phyloP scores from a whole-genome alignment of 2,888 invertebrate species.

The Pandemis heparana region DNA sequence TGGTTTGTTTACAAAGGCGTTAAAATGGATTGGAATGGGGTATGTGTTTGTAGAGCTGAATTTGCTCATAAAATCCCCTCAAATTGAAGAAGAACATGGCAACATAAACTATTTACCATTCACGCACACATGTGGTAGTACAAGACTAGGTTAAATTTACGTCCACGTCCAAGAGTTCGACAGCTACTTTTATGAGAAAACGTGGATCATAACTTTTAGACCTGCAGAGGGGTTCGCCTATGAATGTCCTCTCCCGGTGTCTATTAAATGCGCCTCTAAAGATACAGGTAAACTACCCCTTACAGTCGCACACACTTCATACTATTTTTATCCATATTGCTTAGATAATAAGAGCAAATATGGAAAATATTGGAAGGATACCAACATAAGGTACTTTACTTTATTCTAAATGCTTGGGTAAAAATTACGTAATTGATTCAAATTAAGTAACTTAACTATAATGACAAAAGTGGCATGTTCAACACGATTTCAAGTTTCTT shows the following conservation, averaged over 20 bases:
- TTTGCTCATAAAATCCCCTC: not conserved
- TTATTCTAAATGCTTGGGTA: no score
- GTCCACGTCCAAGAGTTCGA: not conserved
- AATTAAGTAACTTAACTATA: no score
- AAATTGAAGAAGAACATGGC: not conserved
- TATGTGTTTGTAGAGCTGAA: not conserved
- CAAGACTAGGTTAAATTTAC: not conserved
- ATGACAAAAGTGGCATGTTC: no score
- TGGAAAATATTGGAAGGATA: not conserved
- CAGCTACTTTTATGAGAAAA: slow-evolving; percentile 1
- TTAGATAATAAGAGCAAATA: not conserved
- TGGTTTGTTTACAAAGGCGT: no score
- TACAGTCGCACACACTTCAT: not conserved
- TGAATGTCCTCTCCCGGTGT: not conserved
- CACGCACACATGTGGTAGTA: not conserved
- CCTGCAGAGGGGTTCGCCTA: not conserved
- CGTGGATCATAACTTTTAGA: not conserved
- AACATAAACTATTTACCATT: not conserved
- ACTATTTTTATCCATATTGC: not conserved
- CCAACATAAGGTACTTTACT: no score
- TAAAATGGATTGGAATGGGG: no score
- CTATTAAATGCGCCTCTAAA: not conserved
- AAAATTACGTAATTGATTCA: no score
- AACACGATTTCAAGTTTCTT: no score
- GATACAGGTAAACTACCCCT: not conserved